Evolutionary conservation across 2,888 invertebrate genomes (phyloP).

Genomic region (Colletes collaris): DNA sequence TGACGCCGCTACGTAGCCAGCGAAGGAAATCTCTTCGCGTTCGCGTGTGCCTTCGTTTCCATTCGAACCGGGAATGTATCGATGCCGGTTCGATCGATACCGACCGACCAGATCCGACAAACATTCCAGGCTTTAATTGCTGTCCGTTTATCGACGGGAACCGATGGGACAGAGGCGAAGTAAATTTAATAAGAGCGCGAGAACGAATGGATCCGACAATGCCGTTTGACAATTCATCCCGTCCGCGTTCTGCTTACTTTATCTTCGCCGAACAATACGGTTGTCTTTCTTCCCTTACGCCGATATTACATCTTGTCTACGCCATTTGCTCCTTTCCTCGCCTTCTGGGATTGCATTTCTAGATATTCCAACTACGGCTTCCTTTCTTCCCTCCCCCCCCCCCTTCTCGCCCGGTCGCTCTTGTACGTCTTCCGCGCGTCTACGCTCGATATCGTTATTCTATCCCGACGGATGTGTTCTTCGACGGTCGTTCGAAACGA

Average conservation of each 20-base stretch:
- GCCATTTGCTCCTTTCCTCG: too few relatives aligned
- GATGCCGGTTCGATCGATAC: not conserved
- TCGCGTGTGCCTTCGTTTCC: not conserved
- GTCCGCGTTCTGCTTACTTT: not conserved
- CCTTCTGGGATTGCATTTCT: too few relatives aligned
- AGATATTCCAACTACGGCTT: too few relatives aligned
- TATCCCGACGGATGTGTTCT: too few relatives aligned
- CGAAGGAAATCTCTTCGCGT: not conserved
- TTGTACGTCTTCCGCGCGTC: too few relatives aligned
- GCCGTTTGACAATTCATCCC: not conserved
- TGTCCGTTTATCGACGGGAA: not conserved
- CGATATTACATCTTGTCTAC: too few relatives aligned
- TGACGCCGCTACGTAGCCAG: not conserved
- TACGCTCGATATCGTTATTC: too few relatives aligned
- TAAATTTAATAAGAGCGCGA: not conserved
- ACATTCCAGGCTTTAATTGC: conserved; percentile 1
- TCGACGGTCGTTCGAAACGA: too few relatives aligned
- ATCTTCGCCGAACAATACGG: not conserved
- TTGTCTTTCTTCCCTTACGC: too few relatives aligned
- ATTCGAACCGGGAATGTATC: not conserved
- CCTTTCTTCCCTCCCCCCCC: too few relatives aligned
- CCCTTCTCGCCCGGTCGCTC: too few relatives aligned
- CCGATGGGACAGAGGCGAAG: not conserved
- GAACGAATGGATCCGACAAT: not conserved
- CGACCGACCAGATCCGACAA: not conserved